Percentiles rank a stretch among this genome's conserved stretches.
phyloP scores from a whole-genome alignment of 2,113 vertebrate genomes.

The Phoxinus phoxinus region DNA sequence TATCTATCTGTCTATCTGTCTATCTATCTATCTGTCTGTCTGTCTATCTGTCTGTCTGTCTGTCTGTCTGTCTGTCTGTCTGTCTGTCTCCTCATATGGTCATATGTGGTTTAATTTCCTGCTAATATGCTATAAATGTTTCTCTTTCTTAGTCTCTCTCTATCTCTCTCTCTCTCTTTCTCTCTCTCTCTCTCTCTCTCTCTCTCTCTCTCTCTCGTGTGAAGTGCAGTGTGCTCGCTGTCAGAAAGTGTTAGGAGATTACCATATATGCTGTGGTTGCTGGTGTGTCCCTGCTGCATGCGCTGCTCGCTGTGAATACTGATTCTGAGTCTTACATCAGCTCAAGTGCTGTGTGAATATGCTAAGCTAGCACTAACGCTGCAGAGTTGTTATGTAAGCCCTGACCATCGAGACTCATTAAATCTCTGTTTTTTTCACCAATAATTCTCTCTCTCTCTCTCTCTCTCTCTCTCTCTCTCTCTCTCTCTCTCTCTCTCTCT shows the following conservation, averaged over 20 bases:
- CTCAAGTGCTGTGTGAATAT: conserved; percentile 4
- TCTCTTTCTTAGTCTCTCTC: too few species aligned
- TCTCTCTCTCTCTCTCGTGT: conserved; percentile 9
- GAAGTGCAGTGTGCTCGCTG: background rate
- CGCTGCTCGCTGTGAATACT: conserved; percentile 15
- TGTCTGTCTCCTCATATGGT: background rate
- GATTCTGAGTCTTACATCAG: conserved; percentile 27
- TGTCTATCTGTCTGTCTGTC: background rate
- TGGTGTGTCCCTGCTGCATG: conserved; percentile 20
- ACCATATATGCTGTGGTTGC: background rate
- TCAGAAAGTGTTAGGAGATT: background rate
- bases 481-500: too few species aligned
- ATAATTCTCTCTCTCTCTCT: background rate
- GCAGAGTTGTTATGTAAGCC: conserved; percentile 69
- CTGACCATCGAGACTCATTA: conserved; percentile 55
- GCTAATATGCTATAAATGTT: background rate
- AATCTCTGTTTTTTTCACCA: background rate
- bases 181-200: background rate
- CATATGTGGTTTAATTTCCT: background rate
- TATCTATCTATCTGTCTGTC: too few species aligned
- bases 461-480: background rate
- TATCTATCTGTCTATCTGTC: background rate
- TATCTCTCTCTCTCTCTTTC: too few species aligned
- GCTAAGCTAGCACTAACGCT: background rate
- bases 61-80: background rate